A percentile compares a stretch with the other conserved stretches of the same genome.
Evolutionary conservation across 2,888 invertebrate genomes (phyloP).

Genomic region (Chrysolina americana): DNA sequence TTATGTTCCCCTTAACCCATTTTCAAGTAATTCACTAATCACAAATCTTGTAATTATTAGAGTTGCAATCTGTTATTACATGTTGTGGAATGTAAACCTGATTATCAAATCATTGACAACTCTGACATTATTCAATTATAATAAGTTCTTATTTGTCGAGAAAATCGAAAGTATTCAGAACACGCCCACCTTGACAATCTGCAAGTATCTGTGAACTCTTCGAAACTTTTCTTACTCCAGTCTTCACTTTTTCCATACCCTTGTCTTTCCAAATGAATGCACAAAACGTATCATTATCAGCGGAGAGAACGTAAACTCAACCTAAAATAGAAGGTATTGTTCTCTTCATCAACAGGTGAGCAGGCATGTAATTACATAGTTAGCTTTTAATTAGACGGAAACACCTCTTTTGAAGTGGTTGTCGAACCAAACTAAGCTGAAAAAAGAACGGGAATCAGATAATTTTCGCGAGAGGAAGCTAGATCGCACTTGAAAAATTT

Average conservation of each 20-base stretch:
- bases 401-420: conserved; percentile 1
- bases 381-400: conserved; percentile 25
- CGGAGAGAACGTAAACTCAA: conserved; percentile 13
- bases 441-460: conserved; percentile 10
- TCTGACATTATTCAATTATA: no score
- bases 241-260: background rate
- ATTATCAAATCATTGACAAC: no score
- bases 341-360: conserved; percentile 24
- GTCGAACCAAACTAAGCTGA: conserved; percentile 26
- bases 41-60: no score
- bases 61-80: no score
- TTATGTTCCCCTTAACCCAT: no score
- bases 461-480: background rate
- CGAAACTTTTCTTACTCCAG: background rate
- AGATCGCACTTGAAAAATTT: background rate
- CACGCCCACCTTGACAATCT: background rate
- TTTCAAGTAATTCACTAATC: no score
- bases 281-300: conserved; percentile 22
- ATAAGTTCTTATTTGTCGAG: no score
- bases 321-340: conserved; percentile 26
- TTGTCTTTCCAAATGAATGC: background rate
- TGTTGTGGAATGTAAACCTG: no score
- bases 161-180: background rate
- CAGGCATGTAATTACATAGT: conserved; percentile 28
- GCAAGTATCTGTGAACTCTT: background rate